Evolutionary conservation across 2,888 invertebrate species (phyloP), one percentile per base, ranked within the genome.

Genomic region (Lepidocyrtoides sp.): DNA sequence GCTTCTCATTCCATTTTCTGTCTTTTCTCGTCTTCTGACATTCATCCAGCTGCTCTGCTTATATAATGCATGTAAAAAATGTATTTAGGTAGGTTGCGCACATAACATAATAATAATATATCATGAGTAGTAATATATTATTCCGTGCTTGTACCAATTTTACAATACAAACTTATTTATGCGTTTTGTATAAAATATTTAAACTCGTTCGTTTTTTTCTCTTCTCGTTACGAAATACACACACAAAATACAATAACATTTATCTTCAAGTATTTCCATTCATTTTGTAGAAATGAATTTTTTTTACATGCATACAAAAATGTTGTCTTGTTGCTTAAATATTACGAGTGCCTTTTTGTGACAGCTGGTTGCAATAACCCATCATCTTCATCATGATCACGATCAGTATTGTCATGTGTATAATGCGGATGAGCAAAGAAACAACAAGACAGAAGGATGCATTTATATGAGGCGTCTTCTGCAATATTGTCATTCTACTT

Each of bases 321-420:
- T 41, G 44, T 54, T 54, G 17, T 54, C 54, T 41, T 17, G 41
- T 72, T 41, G 44, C 41, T 23, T 44, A 44, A 44, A 29, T 4
- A 26, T 1, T 84, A 23, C 1, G 12, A 51, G 69, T 51, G 10
- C n/a, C 51, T 79, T 77, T 82, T 36, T 87, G 91, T 91, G 91
- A 91, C 91, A 87, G 91, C 87, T 91, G 91, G 60, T 91, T 91
- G 91, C 87, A 91, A 91, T 91, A 91, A 91, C 91, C 48, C 91
- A 87, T 91, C 91, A 91, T 87, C 91, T 83, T 87, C 87, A 83
- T 87, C 82, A 91, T 87, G 48, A 51, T 82, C 54, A 41, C 20
- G 41, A 79, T 79, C 79, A 51, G 51, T 32, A 29, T 57, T 20
- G n/a, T 81, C 20, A 29, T 32, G 20, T 36, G 23, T 36, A 44